Conservation (phyloP, 2,113 vertebrate species). For the Engystomops pustulosus region DNA sequence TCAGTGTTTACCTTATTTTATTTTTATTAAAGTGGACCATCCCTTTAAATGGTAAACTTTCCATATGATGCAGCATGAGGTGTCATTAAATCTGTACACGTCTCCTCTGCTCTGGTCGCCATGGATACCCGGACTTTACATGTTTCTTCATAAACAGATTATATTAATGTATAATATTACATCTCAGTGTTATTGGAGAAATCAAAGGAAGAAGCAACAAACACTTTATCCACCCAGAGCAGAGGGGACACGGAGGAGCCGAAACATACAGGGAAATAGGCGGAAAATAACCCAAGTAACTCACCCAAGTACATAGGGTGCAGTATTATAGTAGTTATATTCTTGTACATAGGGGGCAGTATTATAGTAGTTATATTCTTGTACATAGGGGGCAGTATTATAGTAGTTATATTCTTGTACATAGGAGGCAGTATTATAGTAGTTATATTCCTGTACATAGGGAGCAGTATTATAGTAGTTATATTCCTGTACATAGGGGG, state of each 20-base stretch:
- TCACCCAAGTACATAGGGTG: not conserved
- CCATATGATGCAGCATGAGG: not conserved
- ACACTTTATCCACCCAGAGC: constrained; percentile 72
- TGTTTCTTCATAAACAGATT: not conserved
- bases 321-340: constrained; percentile 4
- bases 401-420: no score
- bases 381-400: no score
- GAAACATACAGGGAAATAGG: constrained; percentile 67
- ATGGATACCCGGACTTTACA: not conserved
- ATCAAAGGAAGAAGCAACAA: constrained; percentile 67
- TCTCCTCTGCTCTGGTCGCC: not conserved
- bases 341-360: no score
- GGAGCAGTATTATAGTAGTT: no score
- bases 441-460: no score
- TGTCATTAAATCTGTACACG: not conserved
- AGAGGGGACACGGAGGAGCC: constrained; percentile 69
- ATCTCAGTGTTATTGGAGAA: constrained; percentile 60
- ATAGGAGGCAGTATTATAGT: no score
- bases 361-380: no score
- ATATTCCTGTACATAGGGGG: no score
- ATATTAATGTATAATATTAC: constrained; percentile 33
- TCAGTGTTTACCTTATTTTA: no score
- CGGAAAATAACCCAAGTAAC: constrained; percentile 62
- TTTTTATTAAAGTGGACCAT: not conserved
- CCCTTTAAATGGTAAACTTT: not conserved